These are phyloP conservation scores for Drosophila dunni DNA, from an alignment of 1,140 invertebrate species.

Conservation along the genomic window DNA sequence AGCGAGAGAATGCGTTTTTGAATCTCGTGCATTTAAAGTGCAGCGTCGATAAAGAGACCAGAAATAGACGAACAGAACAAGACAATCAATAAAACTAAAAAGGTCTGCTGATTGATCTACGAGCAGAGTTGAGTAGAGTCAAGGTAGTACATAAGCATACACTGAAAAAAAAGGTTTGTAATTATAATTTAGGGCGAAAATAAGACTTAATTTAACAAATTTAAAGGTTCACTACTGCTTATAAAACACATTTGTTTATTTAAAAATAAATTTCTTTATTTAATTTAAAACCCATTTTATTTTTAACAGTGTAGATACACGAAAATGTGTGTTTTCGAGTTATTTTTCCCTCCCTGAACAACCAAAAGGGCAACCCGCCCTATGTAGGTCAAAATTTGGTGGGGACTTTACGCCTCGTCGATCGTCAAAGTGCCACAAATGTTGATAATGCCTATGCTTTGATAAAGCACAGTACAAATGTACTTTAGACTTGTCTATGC, in stretches of 20 bases:
- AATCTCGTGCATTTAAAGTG: conserved; percentile 15
- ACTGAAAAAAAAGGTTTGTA: no score
- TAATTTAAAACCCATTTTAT: no score
- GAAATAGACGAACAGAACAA: conserved; percentile 29
- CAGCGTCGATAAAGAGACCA: conserved; percentile 2
- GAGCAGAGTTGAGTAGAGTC: conserved; percentile 3
- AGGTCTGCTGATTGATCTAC: conserved; percentile 50
- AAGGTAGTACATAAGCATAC: no score
- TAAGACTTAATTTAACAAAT: no score
- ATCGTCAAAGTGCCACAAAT: conserved; percentile 28
- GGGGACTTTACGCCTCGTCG: conserved; percentile 34
- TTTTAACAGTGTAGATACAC: no score
- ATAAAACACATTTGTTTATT: no score
- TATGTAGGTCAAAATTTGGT: conserved; percentile 57
- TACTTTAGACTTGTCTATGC: conserved; percentile 11
- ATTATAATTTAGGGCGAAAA: no score
- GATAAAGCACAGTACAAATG: conserved; percentile 39
- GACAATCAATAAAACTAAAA: conserved; percentile 39
- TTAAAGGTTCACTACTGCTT: no score
- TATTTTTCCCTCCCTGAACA: no score
- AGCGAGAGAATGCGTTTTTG: conserved; percentile 28
- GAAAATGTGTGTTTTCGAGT: no score
- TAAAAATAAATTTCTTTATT: no score
- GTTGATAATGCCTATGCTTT: conserved; percentile 52
- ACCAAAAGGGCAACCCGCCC: not conserved